These are phyloP conservation scores for Zygogramma bicolorata DNA, from an alignment of 2,888 invertebrate species.

Conservation along the genomic window DNA sequence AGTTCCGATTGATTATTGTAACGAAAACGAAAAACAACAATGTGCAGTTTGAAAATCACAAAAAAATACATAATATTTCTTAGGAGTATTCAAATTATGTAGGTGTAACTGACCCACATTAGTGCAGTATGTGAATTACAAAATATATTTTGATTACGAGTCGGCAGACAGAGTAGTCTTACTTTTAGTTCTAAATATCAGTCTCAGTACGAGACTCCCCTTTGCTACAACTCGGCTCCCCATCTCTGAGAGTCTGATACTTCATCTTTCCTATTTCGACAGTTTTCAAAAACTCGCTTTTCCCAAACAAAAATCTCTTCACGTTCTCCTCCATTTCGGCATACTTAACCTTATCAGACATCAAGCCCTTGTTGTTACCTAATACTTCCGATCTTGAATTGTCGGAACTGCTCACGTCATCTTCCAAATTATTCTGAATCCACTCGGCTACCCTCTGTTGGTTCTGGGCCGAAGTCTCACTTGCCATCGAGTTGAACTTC, in stretches of 20 bases:
- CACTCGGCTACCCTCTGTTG: slow-evolving; percentile 76
- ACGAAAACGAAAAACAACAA: no score
- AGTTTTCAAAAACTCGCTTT: slow-evolving; percentile 62
- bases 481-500: slow-evolving; percentile 44
- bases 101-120: no score
- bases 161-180: background rate
- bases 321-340: slow-evolving; percentile 83
- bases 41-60: no score
- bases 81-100: background rate
- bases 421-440: slow-evolving; percentile 76
- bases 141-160: no score
- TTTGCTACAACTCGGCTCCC: slow-evolving; percentile 25
- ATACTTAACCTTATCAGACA: slow-evolving; percentile 67
- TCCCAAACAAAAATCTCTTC: slow-evolving; percentile 76
- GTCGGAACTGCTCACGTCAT: slow-evolving; percentile 67
- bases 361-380: slow-evolving; percentile 38
- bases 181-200: slow-evolving; percentile 48
- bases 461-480: slow-evolving; percentile 56
- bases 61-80: no score
- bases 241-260: slow-evolving; percentile 54
- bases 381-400: slow-evolving; percentile 58
- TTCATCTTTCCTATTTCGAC: slow-evolving; percentile 61
- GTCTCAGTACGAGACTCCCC: slow-evolving; percentile 44
- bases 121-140: no score
- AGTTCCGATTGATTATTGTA: no score